Evolutionary conservation across 2,797 vertebrate species (phyloP).

Genomic region (Monodelphis domestica): DNA sequence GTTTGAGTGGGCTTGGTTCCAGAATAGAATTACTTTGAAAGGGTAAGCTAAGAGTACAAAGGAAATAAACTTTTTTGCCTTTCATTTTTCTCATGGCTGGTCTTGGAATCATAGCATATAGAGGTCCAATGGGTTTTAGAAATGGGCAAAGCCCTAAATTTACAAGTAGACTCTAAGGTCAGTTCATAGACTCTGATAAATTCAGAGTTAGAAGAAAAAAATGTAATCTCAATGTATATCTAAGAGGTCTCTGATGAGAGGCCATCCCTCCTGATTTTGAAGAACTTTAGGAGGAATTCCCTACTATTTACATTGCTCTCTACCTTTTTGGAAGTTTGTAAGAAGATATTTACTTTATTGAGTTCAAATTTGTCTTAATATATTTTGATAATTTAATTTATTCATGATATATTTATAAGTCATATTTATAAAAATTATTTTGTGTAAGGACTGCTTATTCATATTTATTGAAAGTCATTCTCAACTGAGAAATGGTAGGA

Average conservation of each 20-base stretch:
- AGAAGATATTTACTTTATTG: neutral
- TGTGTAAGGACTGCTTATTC: too few species aligned
- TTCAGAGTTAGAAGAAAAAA: neutral
- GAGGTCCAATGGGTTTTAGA: neutral
- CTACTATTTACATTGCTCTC: neutral
- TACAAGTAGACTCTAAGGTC: neutral
- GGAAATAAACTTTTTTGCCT: neutral
- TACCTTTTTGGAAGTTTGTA: neutral
- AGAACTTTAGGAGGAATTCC: neutral
- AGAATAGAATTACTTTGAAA: neutral
- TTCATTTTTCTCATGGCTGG: neutral
- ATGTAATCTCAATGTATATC: neutral
- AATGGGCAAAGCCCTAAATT: neutral
- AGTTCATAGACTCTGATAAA: neutral
- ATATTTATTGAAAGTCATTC: too few species aligned
- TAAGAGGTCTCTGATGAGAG: neutral
- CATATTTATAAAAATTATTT: too few species aligned
- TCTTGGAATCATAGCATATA: neutral
- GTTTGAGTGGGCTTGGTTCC: neutral
- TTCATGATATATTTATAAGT: too few species aligned
- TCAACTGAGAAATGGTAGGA: too few species aligned
- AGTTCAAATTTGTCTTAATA: neutral
- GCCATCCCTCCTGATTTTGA: neutral
- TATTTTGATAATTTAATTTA: too few species aligned
- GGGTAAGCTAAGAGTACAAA: neutral